Percentiles rank a stretch among this genome's conserved stretches.
Conservation (phyloP, 2,113 vertebrate species). For the Eonycteris spelaea region DNA sequence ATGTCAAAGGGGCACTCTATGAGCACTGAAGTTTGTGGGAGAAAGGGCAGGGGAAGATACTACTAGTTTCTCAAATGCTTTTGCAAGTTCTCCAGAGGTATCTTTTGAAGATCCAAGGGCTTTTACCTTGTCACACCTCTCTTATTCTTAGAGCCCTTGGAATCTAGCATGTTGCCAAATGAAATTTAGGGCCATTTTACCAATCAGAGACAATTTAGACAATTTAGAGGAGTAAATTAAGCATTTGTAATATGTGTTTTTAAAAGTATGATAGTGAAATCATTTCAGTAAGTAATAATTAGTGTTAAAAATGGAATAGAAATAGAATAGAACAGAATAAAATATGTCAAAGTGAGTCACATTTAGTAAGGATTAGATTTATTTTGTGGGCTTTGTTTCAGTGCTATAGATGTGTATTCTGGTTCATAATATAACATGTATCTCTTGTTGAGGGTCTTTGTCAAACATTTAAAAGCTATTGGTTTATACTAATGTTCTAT, state of each 20-base stretch:
- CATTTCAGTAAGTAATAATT: slow-evolving; percentile 5
- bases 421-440: background rate
- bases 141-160: background rate
- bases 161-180: background rate
- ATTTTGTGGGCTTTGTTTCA: background rate
- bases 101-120: background rate
- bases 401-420: background rate
- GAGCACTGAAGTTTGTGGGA: background rate
- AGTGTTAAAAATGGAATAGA: background rate
- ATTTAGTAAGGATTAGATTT: background rate
- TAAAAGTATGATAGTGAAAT: background rate
- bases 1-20: background rate
- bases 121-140: background rate
- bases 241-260: background rate
- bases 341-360: background rate
- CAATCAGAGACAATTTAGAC: background rate
- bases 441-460: background rate
- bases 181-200: background rate
- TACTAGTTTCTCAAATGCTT: background rate
- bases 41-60: background rate
- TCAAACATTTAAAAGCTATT: background rate
- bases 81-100: background rate
- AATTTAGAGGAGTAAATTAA: background rate
- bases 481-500: background rate
- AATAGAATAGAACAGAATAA: background rate